Conservation (phyloP, 92 coral and sea anemone genomes). For the Plumapathes pennacea region DNA sequence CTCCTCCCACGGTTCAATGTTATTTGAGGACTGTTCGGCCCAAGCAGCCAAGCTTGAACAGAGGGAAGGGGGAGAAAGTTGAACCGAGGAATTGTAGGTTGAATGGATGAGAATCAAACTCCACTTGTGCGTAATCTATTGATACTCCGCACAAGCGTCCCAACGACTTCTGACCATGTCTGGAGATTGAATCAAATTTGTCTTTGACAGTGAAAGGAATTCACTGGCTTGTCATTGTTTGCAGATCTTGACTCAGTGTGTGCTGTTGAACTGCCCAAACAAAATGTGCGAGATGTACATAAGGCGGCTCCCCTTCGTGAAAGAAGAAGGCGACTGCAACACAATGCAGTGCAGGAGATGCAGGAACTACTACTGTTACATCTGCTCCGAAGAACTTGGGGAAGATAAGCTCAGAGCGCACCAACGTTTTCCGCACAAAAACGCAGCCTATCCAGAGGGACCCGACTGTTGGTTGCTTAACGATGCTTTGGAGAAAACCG, state of each 20-base stretch:
- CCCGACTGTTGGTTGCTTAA: constrained; percentile 57
- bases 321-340: constrained; percentile 51
- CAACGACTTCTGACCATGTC: too few species aligned
- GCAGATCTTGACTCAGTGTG: constrained; percentile 1
- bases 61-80: too few species aligned
- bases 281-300: constrained; percentile 1
- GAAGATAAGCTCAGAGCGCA: constrained; percentile 26
- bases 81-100: too few species aligned
- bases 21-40: too few species aligned
- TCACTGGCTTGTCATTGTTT: too few species aligned
- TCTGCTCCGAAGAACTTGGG: constrained; percentile 49
- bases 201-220: too few species aligned
- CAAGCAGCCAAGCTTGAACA: too few species aligned
- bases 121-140: too few species aligned
- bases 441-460: constrained; percentile 12
- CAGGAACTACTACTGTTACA: constrained; percentile 35
- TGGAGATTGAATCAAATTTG: too few species aligned
- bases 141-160: too few species aligned
- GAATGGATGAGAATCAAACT: too few species aligned
- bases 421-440: constrained; percentile 50
- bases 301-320: constrained; percentile 22
- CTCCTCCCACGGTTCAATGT: too few species aligned
- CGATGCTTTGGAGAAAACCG: constrained; percentile 17
- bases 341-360: constrained; percentile 40
- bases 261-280: constrained; percentile 6